These are phyloP conservation scores for Esox niger DNA, from an alignment of 2,113 vertebrate genomes.

Conservation along the genomic window DNA sequence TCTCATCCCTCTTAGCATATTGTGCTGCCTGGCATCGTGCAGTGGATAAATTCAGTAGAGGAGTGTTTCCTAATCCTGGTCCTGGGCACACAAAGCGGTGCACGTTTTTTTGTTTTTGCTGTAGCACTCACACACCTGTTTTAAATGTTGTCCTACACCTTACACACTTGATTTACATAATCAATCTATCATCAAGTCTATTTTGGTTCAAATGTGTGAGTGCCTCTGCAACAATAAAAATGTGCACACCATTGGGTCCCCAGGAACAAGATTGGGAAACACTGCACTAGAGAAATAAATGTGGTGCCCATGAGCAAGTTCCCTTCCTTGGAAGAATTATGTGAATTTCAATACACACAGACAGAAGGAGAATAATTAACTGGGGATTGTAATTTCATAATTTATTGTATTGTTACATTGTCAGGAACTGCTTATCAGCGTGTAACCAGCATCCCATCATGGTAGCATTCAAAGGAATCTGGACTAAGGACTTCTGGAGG, in stretches of 20 bases:
- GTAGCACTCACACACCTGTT: too few relatives aligned
- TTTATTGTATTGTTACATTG: slow-evolving; percentile 49
- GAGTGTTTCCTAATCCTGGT: too few relatives aligned
- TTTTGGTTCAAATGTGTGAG: too few relatives aligned
- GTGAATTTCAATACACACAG: slow-evolving; percentile 33
- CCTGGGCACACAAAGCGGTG: too few relatives aligned
- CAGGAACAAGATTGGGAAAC: too few relatives aligned
- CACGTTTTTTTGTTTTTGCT: too few relatives aligned
- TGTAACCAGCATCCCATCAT: slow-evolving; percentile 81
- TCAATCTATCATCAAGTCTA: too few relatives aligned
- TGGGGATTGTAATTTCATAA: slow-evolving; percentile 31
- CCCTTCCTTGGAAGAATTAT: slow-evolving; percentile 53
- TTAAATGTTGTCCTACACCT: too few relatives aligned
- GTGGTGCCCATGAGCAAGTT: slow-evolving; percentile 44
- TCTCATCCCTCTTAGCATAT: slow-evolving; percentile 35
- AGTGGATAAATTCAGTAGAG: slow-evolving; percentile 47
- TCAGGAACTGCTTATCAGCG: slow-evolving; percentile 83
- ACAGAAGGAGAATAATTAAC: neutral
- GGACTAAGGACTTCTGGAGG: slow-evolving; percentile 96
- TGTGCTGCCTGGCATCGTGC: slow-evolving; percentile 41
- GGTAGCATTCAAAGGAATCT: slow-evolving; percentile 93
- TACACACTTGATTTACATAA: too few relatives aligned
- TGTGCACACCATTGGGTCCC: too few relatives aligned
- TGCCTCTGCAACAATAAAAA: too few relatives aligned
- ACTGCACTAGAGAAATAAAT: too few relatives aligned